Base-by-base conservation (phyloP, 2,888 invertebrate species). In the Eugnorisma glareosa region DNA sequence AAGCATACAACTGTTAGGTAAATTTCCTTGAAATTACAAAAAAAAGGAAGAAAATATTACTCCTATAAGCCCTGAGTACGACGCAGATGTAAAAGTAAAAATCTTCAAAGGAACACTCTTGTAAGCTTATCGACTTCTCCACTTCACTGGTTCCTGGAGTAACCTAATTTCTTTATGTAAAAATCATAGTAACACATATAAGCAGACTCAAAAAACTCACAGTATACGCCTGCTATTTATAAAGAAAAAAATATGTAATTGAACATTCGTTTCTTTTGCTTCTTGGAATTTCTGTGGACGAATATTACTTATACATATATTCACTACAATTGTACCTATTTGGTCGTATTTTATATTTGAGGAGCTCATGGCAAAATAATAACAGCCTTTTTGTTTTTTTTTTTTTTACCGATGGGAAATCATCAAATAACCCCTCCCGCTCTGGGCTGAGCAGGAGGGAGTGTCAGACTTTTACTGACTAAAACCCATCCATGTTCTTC, bases 71-170 rank as follows among this genome's bases (percentile, higher is more conserved):
- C 74, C 1, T 57, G 68, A 70, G 54, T 76, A 79, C 51, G 67
- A 69, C 73, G 59, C 78, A 81, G 79, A 88, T 82, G 79, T 83
- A 85, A 85, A 79, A 80, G 77, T 83, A 85, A 86, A 83, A 86
- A 80, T 86, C 77, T 85, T 88, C 88, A 88, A 88, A 88, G 88
- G 83, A 79, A 75, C 83, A 75, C 79, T 81, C 81, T 45, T 67
- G 72, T 67, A 73, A 80, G 88, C 88, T 88, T 87, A 87, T 86
- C 88, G 87, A 88, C 88, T 87, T 83, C 79, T 82, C 61, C 81
- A 75, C 86, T 77, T 77, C 79, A 83, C 79, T 86, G 86, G 67
- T 28, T 84, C 75, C 63, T 77, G 73, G 78, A 81, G 82, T 80
- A 85, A 86, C 85, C 78, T 86, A 88, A 87, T 86, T 88, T 88